Percentiles rank a stretch among this genome's conserved stretches.
These are phyloP conservation scores for Gymnocheta viridis DNA, from an alignment of 2,888 invertebrate species.

Conservation along the genomic window DNA sequence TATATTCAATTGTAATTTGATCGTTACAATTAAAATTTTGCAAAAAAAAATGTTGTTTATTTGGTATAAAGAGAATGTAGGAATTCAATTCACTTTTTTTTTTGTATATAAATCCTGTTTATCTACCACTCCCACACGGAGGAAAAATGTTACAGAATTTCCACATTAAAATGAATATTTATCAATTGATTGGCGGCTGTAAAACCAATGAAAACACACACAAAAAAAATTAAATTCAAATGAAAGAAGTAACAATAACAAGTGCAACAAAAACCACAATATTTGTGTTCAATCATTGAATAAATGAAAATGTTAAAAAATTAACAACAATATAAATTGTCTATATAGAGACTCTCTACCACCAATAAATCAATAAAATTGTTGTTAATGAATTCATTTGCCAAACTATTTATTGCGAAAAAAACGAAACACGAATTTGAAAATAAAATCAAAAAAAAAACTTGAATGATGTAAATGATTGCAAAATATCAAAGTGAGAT, in stretches of 20 bases:
- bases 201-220: conserved; percentile 25
- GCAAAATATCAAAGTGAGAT: conserved; percentile 5
- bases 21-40: conserved; percentile 42
- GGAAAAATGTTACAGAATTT: background rate
- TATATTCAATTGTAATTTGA: conserved; percentile 23
- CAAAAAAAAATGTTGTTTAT: background rate
- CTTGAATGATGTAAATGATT: background rate
- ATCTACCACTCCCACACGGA: background rate
- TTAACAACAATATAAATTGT: background rate
- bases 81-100: background rate
- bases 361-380: conserved; percentile 54
- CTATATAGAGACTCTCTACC: background rate
- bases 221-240: conserved; percentile 46
- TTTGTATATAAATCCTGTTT: background rate
- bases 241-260: background rate
- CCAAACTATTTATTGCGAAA: background rate
- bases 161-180: conserved; percentile 49
- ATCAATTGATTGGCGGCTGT: conserved; percentile 50
- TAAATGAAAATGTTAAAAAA: conserved; percentile 35
- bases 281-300: conserved; percentile 58
- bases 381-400: conserved; percentile 57
- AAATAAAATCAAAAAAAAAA: conserved; percentile 19
- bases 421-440: background rate
- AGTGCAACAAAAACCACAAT: conserved; percentile 40
- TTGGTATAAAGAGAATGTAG: background rate